Base-by-base conservation (phyloP, 2,888 invertebrate species). In the Folsomia candida region DNA sequence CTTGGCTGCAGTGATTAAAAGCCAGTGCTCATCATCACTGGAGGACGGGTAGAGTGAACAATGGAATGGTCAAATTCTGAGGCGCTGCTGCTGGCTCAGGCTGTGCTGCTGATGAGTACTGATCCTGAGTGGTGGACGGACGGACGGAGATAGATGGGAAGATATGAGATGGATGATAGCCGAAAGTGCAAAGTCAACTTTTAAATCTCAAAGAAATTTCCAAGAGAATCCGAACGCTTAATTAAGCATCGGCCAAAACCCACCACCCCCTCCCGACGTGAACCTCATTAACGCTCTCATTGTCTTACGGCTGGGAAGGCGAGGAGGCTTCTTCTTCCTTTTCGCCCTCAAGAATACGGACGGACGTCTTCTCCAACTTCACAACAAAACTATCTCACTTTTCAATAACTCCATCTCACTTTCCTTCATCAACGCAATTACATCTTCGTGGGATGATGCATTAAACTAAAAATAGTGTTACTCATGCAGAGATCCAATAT, bases 231-330 rank as follows among this genome's bases (percentile, higher is more conserved):
- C 37, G 37, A 37, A 37, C 37, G 37, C 37, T 37, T 71, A 71
- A 71, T 71, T 71, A 71, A 71, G 71, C 64, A 67, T 51, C 71
- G 27, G 24, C 63, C 67, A 68, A 37, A 37, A 71, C 68, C 71
- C 71, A 71, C 71, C 71, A 71, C 71, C 71, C 71, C 71, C 71
- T 68, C 67, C 71, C 63, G 71, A 71, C 68, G 63, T 64, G 70
- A 68, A 71, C 58, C 71, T 71, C 71, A 71, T 71, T 71, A 70
- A 71, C 71, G 71, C 68, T 62, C 65, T 65, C 71, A 71, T 71
- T 71, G 71, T 71, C 71, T 71, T 71, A 71, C 62, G 65, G 37
- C 54, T n/a, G n/a, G n/a, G n/a, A n/a, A n/a, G n/a, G n/a, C n/a
- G n/a, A n/a, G n/a, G n/a, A n/a, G n/a, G n/a, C n/a, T n/a, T n/a